A percentile compares a stretch with the other conserved stretches of the same genome.
Evolutionary conservation across 2,797 vertebrate genomes (phyloP).

Genomic region (Jordanella pulchra): DNA sequence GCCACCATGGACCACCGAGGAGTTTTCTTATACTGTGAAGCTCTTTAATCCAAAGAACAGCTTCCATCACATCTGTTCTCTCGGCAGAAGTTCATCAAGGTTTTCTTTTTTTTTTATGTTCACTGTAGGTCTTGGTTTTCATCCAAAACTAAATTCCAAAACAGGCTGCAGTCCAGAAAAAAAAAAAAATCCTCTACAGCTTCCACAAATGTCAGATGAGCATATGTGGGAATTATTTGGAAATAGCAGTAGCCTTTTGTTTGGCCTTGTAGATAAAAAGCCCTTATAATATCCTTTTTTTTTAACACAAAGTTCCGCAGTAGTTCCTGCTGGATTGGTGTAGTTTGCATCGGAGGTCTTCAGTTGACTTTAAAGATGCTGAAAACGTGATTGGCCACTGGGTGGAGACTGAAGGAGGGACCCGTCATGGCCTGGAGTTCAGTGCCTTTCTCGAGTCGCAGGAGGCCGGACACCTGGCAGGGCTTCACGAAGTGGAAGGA

Average conservation of each 20-base stretch:
- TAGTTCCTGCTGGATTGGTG: slow-evolving; percentile 17
- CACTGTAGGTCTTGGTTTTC: slow-evolving; percentile 57
- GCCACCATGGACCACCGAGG: slow-evolving; percentile 54
- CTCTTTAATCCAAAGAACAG: slow-evolving; percentile 59
- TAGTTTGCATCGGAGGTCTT: slow-evolving; percentile 18
- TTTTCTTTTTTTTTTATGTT: slow-evolving; percentile 30
- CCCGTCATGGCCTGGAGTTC: slow-evolving; percentile 81
- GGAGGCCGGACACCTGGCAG: slow-evolving; percentile 90
- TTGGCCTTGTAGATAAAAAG: slow-evolving; percentile 21
- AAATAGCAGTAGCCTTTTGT: slow-evolving; percentile 36
- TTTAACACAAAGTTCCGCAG: slow-evolving; percentile 31
- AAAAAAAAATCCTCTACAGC: slow-evolving; percentile 60
- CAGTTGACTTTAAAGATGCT: slow-evolving; percentile 91
- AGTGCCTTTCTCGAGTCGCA: slow-evolving; percentile 80
- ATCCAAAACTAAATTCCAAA: slow-evolving; percentile 68
- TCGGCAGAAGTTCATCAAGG: slow-evolving; percentile 56
- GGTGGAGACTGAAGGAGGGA: slow-evolving; percentile 73
- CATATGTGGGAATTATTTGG: slow-evolving; percentile 28
- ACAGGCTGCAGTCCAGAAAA: slow-evolving; percentile 52
- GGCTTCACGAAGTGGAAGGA: slow-evolving; percentile 85
- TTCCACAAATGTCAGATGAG: slow-evolving; percentile 65
- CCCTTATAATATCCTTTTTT: slow-evolving; percentile 11
- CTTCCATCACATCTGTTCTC: slow-evolving; percentile 68
- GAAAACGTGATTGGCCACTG: slow-evolving; percentile 82
- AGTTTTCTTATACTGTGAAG: slow-evolving; percentile 47